These are phyloP conservation scores for Camelus dromedarius DNA, from an alignment of 2,113 vertebrate species.

Conservation along the genomic window DNA sequence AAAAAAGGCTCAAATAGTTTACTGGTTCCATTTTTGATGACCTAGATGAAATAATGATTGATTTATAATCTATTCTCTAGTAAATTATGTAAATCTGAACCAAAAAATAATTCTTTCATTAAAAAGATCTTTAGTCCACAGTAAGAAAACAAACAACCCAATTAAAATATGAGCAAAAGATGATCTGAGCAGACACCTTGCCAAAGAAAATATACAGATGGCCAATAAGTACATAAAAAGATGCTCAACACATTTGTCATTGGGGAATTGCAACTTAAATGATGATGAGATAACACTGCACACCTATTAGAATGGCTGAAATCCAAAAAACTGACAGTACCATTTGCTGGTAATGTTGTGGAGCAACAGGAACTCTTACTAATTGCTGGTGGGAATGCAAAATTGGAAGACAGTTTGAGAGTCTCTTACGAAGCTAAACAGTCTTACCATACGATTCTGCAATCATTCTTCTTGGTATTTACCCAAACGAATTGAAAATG, in stretches of 20 bases:
- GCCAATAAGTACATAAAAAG: not conserved
- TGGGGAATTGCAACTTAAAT: not conserved
- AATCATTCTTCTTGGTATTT: not conserved
- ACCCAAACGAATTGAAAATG: not conserved
- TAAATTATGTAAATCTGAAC: not conserved
- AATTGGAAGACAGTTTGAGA: not conserved
- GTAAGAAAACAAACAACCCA: not conserved
- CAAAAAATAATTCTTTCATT: not conserved
- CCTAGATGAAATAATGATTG: not conserved
- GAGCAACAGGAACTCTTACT: not conserved
- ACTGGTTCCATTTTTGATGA: not conserved
- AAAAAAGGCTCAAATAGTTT: not conserved
- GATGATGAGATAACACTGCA: not conserved
- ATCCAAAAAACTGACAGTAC: not conserved
- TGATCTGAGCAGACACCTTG: not conserved
- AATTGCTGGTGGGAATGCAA: not conserved
- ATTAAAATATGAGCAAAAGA: conserved; percentile 40
- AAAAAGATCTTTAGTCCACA: not conserved
- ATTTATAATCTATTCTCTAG: conserved; percentile 5
- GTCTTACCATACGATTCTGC: not conserved
- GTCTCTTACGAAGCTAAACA: not conserved
- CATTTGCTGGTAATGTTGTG: not conserved
- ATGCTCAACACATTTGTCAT: not conserved
- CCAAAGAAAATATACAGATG: conserved; percentile 6
- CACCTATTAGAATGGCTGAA: not conserved